Percentiles rank a stretch among this genome's conserved stretches.
These are phyloP conservation scores for Zosterops hypoxanthus DNA, from an alignment of 2,113 vertebrate species.

Conservation along the genomic window DNA sequence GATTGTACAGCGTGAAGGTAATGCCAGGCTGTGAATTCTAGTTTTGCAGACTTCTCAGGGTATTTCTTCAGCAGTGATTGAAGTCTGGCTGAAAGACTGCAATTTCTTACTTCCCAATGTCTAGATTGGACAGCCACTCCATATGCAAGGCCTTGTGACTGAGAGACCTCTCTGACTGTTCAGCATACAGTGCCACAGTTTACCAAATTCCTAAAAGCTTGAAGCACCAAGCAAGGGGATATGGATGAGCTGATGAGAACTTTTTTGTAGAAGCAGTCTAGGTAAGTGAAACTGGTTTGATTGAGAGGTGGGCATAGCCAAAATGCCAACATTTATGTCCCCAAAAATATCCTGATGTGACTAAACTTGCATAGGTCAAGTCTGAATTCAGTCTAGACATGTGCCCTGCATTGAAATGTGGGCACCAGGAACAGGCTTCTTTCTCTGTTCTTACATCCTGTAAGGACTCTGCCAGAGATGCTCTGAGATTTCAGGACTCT, in stretches of 20 bases:
- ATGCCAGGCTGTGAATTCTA: not conserved
- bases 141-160: not conserved
- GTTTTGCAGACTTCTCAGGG: not conserved
- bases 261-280: not conserved
- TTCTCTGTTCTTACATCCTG: not conserved
- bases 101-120: not conserved
- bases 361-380: rapidly evolving
- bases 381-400: not conserved
- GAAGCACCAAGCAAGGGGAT: not conserved
- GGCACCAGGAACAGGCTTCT: not conserved
- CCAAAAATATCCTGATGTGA: not conserved
- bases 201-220: not conserved
- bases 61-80: not conserved
- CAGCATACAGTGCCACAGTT: not conserved
- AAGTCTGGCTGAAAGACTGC: not conserved
- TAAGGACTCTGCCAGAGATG: not conserved
- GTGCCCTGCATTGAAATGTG: not conserved
- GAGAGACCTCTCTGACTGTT: not conserved
- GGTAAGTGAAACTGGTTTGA: not conserved
- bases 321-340: not conserved
- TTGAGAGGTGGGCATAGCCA: not conserved
- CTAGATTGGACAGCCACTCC: not conserved
- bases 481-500: not conserved
- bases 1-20: not conserved
- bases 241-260: not conserved